These are phyloP conservation scores for Hypocryptadius cinnamomeus DNA, from an alignment of 2,113 vertebrate species.

Conservation along the genomic window DNA sequence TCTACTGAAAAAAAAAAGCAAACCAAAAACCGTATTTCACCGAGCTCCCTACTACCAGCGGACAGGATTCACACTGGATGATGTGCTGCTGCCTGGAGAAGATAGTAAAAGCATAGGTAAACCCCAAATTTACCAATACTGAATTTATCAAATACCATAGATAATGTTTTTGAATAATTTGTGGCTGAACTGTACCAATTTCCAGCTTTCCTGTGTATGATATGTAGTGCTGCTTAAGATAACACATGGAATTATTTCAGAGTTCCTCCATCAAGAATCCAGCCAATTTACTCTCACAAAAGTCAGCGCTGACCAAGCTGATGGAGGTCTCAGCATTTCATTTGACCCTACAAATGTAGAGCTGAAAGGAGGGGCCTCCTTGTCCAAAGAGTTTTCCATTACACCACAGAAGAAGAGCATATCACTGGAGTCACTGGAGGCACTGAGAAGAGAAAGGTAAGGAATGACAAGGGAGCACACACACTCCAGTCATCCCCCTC, in stretches of 20 bases:
- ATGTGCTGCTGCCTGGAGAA: neutral
- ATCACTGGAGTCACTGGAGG: neutral
- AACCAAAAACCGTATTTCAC: accelerated
- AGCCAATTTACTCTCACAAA: neutral
- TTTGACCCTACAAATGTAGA: neutral
- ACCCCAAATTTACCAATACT: neutral
- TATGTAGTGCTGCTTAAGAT: neutral
- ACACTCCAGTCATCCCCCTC: accelerated
- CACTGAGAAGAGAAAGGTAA: constrained; percentile 49
- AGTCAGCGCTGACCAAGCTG: accelerated
- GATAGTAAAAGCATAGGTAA: neutral
- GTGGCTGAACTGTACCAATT: accelerated
- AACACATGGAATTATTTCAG: neutral
- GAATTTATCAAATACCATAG: neutral
- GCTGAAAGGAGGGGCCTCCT: neutral
- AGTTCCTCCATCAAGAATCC: neutral
- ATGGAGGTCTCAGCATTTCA: neutral
- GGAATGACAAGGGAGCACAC: neutral
- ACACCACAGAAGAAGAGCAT: accelerated
- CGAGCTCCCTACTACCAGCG: accelerated
- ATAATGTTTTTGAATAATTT: neutral
- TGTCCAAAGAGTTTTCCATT: neutral
- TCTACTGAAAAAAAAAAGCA: neutral
- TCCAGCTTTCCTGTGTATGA: neutral
- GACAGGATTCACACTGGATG: neutral